Evolutionary conservation across 2,888 invertebrate species (phyloP), one percentile per base, ranked within the genome.

Genomic region (Nezara viridula): DNA sequence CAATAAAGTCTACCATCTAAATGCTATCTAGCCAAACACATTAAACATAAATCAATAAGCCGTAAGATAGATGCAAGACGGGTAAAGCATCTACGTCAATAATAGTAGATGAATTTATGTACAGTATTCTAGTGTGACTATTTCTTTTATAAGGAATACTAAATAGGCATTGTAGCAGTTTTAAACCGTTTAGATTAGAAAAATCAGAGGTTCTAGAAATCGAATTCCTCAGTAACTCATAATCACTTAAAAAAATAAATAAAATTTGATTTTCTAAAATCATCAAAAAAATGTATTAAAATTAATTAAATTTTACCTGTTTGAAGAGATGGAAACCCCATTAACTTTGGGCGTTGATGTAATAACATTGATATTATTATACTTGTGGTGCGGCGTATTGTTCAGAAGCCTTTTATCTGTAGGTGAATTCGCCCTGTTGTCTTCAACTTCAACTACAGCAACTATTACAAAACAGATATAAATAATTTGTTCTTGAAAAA

Each of bases 331-430:
- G 27, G 89, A 88, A 50, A 66, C 89, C 7, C 90, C 90, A 89
- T 90, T 90, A 24, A 89, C 52, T 81, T 90, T 90, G 12, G 90
- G 89, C 12, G 90, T 89, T 19, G 90, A 89, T 0, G 90, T 81
- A 60, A 89, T 81, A 12, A 89, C 32, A 49, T 90, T 66, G 21
- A 89, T 73, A 24, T 85, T 89, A 77, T 88, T 90, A 37, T 86
- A 90, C 24, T 49, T 90, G n/a, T 90, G 50, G 55, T 89, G 86
- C 10, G 89, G 86, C 0, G 86, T 89, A 27, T 49, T 89, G 24
- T 89, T 89, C 49, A 86, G 6, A 9, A 86, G 7, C 32, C 40
- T 90, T 24, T 66, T 50, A 12, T 85, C 73, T 47, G 60, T 81
- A 2, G 88, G 89, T 6, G 89, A 88, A 27, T 40, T 73, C 16